Evolutionary conservation across 1,140 invertebrate species (phyloP).

Genomic region (Cryptotermes secundus): DNA sequence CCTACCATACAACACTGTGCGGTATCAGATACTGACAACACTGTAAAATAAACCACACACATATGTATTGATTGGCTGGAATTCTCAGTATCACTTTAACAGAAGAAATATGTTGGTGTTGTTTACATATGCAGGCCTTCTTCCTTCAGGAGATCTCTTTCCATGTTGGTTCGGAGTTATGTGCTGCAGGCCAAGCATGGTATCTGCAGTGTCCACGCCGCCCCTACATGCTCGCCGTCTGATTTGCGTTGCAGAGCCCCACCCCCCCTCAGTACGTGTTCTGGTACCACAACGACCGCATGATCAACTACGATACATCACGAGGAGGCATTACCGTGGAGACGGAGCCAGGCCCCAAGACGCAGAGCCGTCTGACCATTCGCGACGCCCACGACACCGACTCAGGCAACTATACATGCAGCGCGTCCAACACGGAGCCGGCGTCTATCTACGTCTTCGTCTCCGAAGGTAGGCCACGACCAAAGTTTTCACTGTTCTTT

Average conservation of each 20-base stretch:
- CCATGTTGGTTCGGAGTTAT: no score
- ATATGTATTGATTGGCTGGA: no score
- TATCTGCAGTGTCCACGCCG: no score
- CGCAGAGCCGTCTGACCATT: constrained; percentile 80
- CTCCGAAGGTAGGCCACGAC: constrained; percentile 72
- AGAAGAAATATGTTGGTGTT: no score
- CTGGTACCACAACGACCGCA: constrained; percentile 88
- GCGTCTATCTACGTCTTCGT: constrained; percentile 88
- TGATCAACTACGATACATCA: constrained; percentile 89
- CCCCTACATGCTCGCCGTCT: constrained; percentile 12
- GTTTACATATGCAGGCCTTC: no score
- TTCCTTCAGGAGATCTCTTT: no score
- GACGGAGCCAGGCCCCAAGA: constrained; percentile 78
- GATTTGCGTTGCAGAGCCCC: constrained; percentile 67
- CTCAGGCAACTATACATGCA: constrained; percentile 89
- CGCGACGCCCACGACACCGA: constrained; percentile 79
- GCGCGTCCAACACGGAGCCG: constrained; percentile 83
- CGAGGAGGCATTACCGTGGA: constrained; percentile 82
- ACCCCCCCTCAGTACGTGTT: constrained; percentile 87
- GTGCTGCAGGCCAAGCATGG: no score
- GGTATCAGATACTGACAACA: no score
- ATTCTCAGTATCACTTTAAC: no score
- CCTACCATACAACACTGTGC: no score
- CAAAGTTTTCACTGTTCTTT: no score
- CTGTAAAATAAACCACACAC: no score